Percentiles rank a stretch among this genome's conserved stretches.
phyloP scores from a whole-genome alignment of 1,140 invertebrate species.

The Zaprionus nigranus region DNA sequence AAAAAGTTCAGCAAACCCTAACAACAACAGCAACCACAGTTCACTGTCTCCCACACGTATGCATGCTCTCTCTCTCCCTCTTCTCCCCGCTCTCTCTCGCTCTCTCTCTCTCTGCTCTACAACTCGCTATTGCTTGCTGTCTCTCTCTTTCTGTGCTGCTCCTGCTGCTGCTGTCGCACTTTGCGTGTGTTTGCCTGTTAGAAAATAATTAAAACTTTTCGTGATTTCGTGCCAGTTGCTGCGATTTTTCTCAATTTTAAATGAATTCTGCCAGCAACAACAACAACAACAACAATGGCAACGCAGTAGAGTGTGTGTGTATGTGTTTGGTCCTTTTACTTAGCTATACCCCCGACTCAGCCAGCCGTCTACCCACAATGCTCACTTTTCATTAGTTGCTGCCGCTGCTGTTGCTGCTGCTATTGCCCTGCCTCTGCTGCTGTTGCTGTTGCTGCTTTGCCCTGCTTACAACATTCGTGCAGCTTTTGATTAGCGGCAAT shows the following conservation, averaged over 20 bases:
- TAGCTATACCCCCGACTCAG: slow-evolving; percentile 33
- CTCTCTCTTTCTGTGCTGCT: no score
- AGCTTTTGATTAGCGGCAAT: slow-evolving; percentile 74
- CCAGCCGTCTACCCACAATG: slow-evolving; percentile 4
- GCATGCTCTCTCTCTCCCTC: not conserved
- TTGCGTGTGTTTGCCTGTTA: slow-evolving; percentile 73
- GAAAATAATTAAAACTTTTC: slow-evolving; percentile 83
- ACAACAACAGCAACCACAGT: slow-evolving; percentile 26
- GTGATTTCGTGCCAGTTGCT: slow-evolving; percentile 80
- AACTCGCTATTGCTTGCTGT: no score
- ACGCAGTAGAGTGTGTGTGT: slow-evolving; percentile 22
- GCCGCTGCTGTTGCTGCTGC: slow-evolving; percentile 11
- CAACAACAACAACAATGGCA: slow-evolving; percentile 37
- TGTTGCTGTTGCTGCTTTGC: slow-evolving; percentile 22
- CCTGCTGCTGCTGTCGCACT: slow-evolving; percentile 9
- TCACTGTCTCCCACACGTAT: slow-evolving; percentile 2
- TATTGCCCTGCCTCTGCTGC: slow-evolving; percentile 7
- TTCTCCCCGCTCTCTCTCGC: slow-evolving; percentile 2
- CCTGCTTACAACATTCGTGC: slow-evolving; percentile 67
- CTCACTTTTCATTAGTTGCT: slow-evolving; percentile 67
- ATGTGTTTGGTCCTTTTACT: slow-evolving; percentile 52
- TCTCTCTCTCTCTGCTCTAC: not conserved
- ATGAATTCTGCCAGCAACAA: slow-evolving; percentile 69
- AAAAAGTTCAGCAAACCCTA: slow-evolving; percentile 56
- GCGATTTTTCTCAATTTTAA: slow-evolving; percentile 83